Percentiles rank a stretch among this genome's conserved stretches.
These are phyloP conservation scores for Cartodere bifasciata DNA, from an alignment of 2,888 invertebrate genomes.

Conservation along the genomic window DNA sequence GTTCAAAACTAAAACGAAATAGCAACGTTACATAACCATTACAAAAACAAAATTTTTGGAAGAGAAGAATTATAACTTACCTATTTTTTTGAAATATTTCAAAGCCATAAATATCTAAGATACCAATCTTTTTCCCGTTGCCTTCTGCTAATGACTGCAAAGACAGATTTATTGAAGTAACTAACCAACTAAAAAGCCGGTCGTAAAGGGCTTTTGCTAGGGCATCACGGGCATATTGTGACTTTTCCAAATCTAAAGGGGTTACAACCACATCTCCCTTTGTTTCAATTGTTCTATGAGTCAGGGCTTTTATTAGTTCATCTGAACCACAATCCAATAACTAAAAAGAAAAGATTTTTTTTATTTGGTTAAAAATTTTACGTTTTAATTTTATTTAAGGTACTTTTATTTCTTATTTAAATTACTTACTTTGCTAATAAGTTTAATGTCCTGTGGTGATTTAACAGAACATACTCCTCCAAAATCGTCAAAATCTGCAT, in stretches of 20 bases:
- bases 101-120: constrained; percentile 89
- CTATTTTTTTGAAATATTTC: constrained; percentile 86
- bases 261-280: constrained; percentile 71
- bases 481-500: constrained; percentile 65
- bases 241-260: constrained; percentile 67
- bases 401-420: too few relatives aligned
- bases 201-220: constrained; percentile 86
- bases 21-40: too few relatives aligned
- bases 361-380: background rate
- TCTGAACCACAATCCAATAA: constrained; percentile 58
- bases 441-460: constrained; percentile 49
- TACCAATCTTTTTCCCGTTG: constrained; percentile 66
- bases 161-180: constrained; percentile 64
- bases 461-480: constrained; percentile 58
- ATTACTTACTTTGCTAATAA: constrained; percentile 52
- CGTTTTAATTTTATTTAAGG: too few relatives aligned
- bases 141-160: constrained; percentile 45
- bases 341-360: constrained; percentile 33
- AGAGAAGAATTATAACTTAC: constrained; percentile 31
- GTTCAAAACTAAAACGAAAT: constrained; percentile 55
- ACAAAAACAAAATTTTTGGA: constrained; percentile 1
- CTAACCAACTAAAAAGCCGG: constrained; percentile 83
- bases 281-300: constrained; percentile 77
- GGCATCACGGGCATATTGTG: constrained; percentile 79
- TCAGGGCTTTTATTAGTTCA: constrained; percentile 58